A percentile compares a stretch with the other conserved stretches of the same genome.
phyloP scores from a whole-genome alignment of 2,797 vertebrate genomes.

The Triplophysa bombifrons region DNA sequence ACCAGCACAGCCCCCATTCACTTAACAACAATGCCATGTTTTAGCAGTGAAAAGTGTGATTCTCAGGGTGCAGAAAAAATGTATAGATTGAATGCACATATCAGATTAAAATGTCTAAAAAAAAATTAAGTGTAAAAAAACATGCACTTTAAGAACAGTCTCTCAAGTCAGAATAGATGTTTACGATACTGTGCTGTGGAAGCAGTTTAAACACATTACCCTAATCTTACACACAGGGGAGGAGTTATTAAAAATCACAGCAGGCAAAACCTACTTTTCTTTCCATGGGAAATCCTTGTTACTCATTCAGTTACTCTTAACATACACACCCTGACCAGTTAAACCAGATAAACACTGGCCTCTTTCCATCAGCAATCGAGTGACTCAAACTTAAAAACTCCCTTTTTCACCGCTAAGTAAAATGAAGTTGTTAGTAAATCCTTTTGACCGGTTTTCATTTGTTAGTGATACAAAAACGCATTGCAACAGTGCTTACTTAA shows the following conservation, averaged over 20 bases:
- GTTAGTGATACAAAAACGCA: constrained; percentile 1
- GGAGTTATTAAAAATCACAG: constrained; percentile 8
- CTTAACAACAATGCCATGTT: too few relatives aligned
- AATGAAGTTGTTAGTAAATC: neutral
- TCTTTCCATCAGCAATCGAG: neutral
- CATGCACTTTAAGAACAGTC: neutral
- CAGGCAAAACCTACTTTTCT: neutral
- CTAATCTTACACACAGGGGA: constrained; percentile 2
- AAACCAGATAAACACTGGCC: neutral
- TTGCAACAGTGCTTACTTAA: neutral
- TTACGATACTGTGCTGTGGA: neutral
- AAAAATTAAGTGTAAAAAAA: neutral
- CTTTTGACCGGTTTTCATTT: constrained; percentile 9
- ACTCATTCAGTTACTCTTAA: neutral
- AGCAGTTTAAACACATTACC: neutral
- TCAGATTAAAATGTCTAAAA: too few relatives aligned
- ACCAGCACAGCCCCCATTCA: too few relatives aligned
- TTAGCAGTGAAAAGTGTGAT: too few relatives aligned
- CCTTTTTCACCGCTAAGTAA: neutral
- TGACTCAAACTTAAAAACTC: constrained; percentile 16
- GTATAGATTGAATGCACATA: too few relatives aligned
- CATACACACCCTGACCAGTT: constrained; percentile 28
- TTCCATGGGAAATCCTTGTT: constrained; percentile 23
- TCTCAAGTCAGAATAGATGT: neutral
- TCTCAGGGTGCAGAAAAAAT: too few relatives aligned